A percentile compares a stretch with the other conserved stretches of the same genome.
phyloP scores from a whole-genome alignment of 2,888 invertebrate genomes.

The Philonicus albiceps region DNA sequence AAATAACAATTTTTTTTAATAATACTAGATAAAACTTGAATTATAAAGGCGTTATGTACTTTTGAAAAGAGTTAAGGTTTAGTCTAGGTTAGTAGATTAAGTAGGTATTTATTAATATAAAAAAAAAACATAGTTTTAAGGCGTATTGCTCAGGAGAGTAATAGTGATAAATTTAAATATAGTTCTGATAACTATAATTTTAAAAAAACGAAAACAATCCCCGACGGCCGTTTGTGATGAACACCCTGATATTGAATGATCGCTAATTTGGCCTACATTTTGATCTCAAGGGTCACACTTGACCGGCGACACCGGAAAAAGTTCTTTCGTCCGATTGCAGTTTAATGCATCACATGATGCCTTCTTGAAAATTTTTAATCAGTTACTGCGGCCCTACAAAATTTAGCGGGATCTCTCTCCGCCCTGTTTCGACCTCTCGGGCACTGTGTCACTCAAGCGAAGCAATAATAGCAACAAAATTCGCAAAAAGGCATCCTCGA shows the following conservation, averaged over 20 bases:
- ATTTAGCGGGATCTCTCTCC: not conserved
- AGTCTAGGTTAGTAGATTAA: too few relatives aligned
- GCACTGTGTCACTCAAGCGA: conserved; percentile 4
- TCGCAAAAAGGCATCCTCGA: not conserved
- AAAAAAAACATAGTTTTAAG: too few relatives aligned
- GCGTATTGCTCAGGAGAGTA: too few relatives aligned
- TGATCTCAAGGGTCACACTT: not conserved
- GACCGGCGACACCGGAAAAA: conserved; percentile 17
- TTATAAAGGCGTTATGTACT: too few relatives aligned
- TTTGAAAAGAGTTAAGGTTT: too few relatives aligned
- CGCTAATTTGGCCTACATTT: not conserved
- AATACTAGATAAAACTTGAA: too few relatives aligned
- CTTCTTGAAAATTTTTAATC: not conserved
- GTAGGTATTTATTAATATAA: too few relatives aligned
- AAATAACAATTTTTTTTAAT: too few relatives aligned
- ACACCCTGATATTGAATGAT: not conserved
- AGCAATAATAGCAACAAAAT: conserved; percentile 13
- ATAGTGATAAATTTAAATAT: too few relatives aligned
- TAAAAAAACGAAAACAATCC: too few relatives aligned
- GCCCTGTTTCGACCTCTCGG: not conserved
- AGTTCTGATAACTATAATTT: not conserved
- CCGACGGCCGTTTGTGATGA: not conserved
- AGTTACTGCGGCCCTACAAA: not conserved
- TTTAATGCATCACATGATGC: not conserved
- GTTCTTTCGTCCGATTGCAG: not conserved